Conservation (phyloP, 2,888 invertebrate species). For the Drosophila monieri region DNA sequence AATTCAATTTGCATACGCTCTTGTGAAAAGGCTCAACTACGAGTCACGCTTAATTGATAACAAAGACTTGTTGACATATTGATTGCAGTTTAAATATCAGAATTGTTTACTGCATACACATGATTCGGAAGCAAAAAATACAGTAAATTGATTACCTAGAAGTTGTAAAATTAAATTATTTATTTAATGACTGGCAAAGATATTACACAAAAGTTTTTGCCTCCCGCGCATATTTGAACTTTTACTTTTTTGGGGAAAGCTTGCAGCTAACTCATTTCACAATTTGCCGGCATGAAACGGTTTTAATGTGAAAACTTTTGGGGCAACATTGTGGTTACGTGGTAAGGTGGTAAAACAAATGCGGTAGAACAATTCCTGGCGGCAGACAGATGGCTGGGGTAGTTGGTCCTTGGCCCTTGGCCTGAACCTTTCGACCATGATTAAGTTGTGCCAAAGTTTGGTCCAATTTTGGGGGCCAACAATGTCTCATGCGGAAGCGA, state of each 20-base stretch:
- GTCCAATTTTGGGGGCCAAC: conserved; percentile 53
- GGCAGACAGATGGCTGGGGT: conserved; percentile 35
- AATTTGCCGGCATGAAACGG: conserved; percentile 71
- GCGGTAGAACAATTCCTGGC: conserved; percentile 34
- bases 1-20: not conserved
- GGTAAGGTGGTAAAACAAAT: conserved; percentile 55
- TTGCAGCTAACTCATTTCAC: conserved; percentile 44
- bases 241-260: conserved; percentile 26
- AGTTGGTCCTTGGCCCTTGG: conserved; percentile 23
- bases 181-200: conserved; percentile 21
- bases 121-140: not conserved
- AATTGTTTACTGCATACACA: not conserved
- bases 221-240: conserved; percentile 18
- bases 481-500: conserved; percentile 39
- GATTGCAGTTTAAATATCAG: conserved; percentile 9
- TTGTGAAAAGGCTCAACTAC: conserved; percentile 8
- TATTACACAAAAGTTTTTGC: conserved; percentile 25
- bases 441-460: conserved; percentile 72
- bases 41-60: conserved; percentile 8
- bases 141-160: conserved; percentile 19
- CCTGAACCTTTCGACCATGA: conserved; percentile 48
- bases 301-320: conserved; percentile 74
- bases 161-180: conserved; percentile 25
- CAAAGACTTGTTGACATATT: conserved; percentile 15
- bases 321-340: conserved; percentile 49